Base-by-base conservation (phyloP, 2,113 vertebrate species). In the Machaerirhynchus nigripectus region DNA sequence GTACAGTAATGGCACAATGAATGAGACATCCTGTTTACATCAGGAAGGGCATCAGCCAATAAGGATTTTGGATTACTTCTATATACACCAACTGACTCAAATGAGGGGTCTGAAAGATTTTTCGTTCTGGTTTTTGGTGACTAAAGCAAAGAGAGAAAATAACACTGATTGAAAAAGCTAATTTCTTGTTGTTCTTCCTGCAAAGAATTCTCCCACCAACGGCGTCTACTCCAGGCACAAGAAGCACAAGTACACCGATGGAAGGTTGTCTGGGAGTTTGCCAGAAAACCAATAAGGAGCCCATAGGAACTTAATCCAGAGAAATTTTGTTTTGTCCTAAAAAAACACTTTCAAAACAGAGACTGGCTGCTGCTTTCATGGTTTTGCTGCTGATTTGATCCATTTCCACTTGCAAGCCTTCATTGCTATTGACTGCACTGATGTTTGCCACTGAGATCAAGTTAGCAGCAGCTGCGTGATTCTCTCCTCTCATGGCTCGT, bases 381-480 rank as follows among this genome's bases (percentile, higher is more conserved):
- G 11, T 11, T 64, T 47, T 84, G 7, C 44, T 81, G 22, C 20
- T 53, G n/a, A 33, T 46, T 57, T 28, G 14, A 57, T 79, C 21
- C 4, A 2, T 49, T 94, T 71, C 52, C 49, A 47, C 15, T 73
- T 80, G 55, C 31, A 87, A 91, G 22, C 9, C 17, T 78, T 53
- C 40, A 16, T 1, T 61, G 24, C 3, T 59, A 57, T 53, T 1
- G 1, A 2, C 60, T 71, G 28, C 30, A 28, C 33, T 39, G n/a
- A 31, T 47, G 15, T 52, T 59, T 84, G 47, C 47, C 30, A 89
- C 79, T 63, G 31, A 76, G 39, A 63, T 61, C 21, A 68, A n/a
- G 30, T 27, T 35, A 75, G 61, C 28, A 33, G 47, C 20, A 39
- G 42, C 18, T 11, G 0, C 3, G 0, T 1, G 7, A 33, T 33